A percentile compares a stretch with the other conserved stretches of the same genome.
Conservation (phyloP, 2,797 vertebrate genomes). For the Pogonophryne albipinna region DNA sequence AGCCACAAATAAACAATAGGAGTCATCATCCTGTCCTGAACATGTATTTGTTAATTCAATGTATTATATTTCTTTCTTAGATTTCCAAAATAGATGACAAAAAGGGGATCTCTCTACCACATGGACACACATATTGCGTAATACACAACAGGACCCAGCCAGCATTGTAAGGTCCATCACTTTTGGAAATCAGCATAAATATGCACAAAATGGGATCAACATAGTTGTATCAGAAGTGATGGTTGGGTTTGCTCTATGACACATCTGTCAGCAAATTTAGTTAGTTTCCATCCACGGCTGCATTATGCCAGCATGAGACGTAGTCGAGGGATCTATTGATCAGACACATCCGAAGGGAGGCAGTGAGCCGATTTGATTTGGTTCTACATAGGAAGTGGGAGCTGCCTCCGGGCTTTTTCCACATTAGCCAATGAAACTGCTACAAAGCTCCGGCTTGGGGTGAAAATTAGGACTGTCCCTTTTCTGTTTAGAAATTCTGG, state of each 20-base stretch:
- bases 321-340: conserved; percentile 75
- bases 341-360: conserved; percentile 67
- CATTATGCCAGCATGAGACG: conserved; percentile 60
- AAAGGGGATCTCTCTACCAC: conserved; percentile 14
- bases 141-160: conserved; percentile 32
- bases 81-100: conserved; percentile 24
- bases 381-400: conserved; percentile 78
- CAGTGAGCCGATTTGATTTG: conserved; percentile 79
- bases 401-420: conserved; percentile 83
- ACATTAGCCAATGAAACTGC: conserved; percentile 82
- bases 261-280: conserved; percentile 53
- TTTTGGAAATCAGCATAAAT: conserved; percentile 24
- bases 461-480: conserved; percentile 26
- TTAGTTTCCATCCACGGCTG: conserved; percentile 64
- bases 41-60: no score
- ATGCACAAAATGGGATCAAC: conserved; percentile 39
- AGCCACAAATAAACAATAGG: not conserved
- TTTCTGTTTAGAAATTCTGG: conserved; percentile 28
- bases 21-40: no score
- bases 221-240: conserved; percentile 28
- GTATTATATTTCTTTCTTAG: conserved; percentile 1
- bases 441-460: conserved; percentile 54
- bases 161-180: not conserved
- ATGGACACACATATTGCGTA: conserved; percentile 30
- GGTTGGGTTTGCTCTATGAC: conserved; percentile 37